Evolutionary conservation across 2,113 vertebrate species (phyloP), one percentile per base, ranked within the genome.

Genomic region (Gambusia affinis): DNA sequence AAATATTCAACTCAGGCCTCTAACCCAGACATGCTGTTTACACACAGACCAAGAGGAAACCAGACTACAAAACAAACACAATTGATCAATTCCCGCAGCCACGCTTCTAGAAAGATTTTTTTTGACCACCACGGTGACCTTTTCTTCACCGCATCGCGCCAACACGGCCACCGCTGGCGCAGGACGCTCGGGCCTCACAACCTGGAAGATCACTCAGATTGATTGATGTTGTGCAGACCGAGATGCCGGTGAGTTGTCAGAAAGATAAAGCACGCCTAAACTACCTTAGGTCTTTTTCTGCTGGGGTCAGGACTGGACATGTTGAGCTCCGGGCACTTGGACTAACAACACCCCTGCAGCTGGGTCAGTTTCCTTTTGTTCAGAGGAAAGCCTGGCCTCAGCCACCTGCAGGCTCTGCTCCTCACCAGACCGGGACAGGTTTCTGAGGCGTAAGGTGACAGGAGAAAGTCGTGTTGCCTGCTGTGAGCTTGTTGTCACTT

Each of bases 31-130:
- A 42, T 69, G 39, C 69, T 1, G 64, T 57, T 72, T 67, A 42
- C 39, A 70, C 69, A 70, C 47, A 67, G 22, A 76, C 42, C 19
- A 74, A 67, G 15, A 76, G 74, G 12, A 30, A 33, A 30, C 30
- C 19, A 31, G 5, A 62, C 10, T 11, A 37, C 6, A 24, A 37
- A 61, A 65, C 1, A 64, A 14, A 31, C 57, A 31, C 57, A 39
- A 5, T 1, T 1, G 12, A 83, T 79, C 70, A 68, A 67, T 51
- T 65, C 29, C 65, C 69, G 51, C 30, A 35, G 61, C 39, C 64
- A 42, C 27, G 27, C 27, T 82, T 92, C 91, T 8, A 92, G 79
- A 68, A 94, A 89, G 85, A 27, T 27, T 93, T 83, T 60, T 67
- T 28, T 89, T 86, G 84, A 93, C 91, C 74, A 86, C 81, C 0